Evolutionary conservation across 2,797 vertebrate species (phyloP).

Genomic region (Cyclura pinguis): DNA sequence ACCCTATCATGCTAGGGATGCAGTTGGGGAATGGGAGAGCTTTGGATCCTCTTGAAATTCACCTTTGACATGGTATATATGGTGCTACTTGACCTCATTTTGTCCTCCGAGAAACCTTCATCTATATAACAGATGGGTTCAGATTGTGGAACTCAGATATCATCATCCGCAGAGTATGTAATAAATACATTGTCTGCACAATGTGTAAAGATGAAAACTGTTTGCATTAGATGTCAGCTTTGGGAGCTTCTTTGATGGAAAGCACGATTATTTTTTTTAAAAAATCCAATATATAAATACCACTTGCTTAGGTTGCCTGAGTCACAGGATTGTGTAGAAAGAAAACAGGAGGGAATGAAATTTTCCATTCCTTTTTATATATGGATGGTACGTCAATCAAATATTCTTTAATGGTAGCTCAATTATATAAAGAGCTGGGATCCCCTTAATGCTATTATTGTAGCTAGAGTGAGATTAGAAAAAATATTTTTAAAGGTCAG

Average conservation of each 20-base stretch:
- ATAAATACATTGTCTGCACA: not conserved
- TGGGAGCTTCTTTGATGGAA: not conserved
- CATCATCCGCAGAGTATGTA: not conserved
- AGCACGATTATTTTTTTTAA: not conserved
- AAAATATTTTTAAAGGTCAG: not conserved
- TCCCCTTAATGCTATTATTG: not conserved
- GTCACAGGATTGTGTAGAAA: not conserved
- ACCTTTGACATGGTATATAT: not conserved
- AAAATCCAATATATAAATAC: too few relatives aligned
- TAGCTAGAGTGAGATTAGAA: not conserved
- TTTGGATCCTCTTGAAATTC: not conserved
- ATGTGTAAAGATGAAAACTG: not conserved
- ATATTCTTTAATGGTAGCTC: not conserved
- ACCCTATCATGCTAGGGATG: not conserved
- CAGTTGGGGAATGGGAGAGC: not conserved
- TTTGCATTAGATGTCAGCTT: not conserved
- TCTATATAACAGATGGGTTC: not conserved
- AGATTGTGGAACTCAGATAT: not conserved
- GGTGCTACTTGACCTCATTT: not conserved
- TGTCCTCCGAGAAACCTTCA: not conserved
- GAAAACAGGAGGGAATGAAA: conserved; percentile 7
- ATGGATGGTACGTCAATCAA: not conserved
- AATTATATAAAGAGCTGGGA: conserved; percentile 22
- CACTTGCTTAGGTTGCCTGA: not conserved
- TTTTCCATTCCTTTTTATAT: conserved; percentile 35